These are phyloP conservation scores for Eurystomus glaucurus DNA, from an alignment of 2,797 vertebrate genomes.

Conservation along the genomic window DNA sequence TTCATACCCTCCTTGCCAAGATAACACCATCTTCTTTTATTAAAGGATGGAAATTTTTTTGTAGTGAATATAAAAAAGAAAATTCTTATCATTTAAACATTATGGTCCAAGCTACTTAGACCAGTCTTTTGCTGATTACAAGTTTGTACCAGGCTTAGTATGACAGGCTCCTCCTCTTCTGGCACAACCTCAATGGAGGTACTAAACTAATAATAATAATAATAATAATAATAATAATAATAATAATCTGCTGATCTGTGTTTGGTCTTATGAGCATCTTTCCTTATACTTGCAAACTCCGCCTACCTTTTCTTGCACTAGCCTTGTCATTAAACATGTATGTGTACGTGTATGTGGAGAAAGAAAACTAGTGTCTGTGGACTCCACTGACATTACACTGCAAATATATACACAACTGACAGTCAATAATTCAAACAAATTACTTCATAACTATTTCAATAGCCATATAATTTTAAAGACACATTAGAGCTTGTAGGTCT, in stretches of 20 bases:
- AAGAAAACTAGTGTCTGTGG: not conserved
- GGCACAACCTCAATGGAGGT: not conserved
- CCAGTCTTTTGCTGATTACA: not conserved
- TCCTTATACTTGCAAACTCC: not conserved
- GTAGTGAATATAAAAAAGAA: not conserved
- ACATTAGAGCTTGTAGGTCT: not conserved
- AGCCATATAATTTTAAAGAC: not conserved
- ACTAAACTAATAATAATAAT: not conserved
- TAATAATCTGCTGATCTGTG: not conserved
- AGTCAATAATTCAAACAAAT: not conserved
- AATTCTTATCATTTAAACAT: not conserved
- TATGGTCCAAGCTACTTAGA: not conserved
- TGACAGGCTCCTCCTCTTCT: not conserved
- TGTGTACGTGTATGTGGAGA: not conserved
- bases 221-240: not conserved
- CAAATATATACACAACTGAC: not conserved
- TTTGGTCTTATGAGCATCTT: not conserved
- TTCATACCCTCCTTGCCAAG: not conserved
- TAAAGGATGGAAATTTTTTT: not conserved
- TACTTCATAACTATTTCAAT: not conserved
- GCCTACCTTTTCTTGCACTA: not conserved
- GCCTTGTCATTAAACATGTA: not conserved
- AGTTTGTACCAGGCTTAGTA: not conserved
- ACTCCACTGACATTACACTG: fast-evolving
- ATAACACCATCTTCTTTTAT: not conserved